These are phyloP conservation scores for Standfussiana lucernea DNA, from an alignment of 2,888 invertebrate species.

Conservation along the genomic window DNA sequence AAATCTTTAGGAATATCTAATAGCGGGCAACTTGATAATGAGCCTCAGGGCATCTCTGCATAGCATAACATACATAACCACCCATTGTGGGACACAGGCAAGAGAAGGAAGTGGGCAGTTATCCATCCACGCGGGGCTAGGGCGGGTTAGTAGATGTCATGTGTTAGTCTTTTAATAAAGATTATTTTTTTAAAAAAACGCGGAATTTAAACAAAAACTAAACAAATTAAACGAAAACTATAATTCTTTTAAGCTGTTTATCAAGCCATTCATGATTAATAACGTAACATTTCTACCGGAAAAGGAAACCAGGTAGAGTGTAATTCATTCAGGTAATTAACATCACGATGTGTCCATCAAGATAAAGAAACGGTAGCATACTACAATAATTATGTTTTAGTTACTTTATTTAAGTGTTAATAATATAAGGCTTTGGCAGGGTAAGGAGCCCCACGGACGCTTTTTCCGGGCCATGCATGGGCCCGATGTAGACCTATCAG, in stretches of 20 bases:
- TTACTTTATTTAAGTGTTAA: neutral
- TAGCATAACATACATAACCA: neutral
- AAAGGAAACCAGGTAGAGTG: constrained; percentile 50
- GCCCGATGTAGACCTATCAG: too few species aligned
- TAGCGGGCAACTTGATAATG: too few species aligned
- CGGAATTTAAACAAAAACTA: neutral
- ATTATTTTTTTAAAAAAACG: too few species aligned
- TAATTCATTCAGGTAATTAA: constrained; percentile 56
- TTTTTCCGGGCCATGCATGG: too few species aligned
- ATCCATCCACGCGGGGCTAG: neutral
- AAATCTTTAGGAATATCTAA: too few species aligned
- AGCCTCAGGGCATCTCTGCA: too few species aligned
- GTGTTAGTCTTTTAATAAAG: neutral
- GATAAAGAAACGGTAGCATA: constrained; percentile 40
- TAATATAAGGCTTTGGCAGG: neutral
- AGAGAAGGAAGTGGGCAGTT: neutral
- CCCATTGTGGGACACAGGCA: neutral
- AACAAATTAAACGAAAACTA: constrained; percentile 1
- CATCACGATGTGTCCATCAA: constrained; percentile 63
- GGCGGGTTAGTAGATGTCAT: neutral
- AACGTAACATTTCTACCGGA: constrained; percentile 53
- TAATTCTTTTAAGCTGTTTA: constrained; percentile 41
- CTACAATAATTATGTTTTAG: neutral
- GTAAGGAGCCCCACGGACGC: too few species aligned
- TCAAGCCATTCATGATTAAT: constrained; percentile 54